Evolutionary conservation across 2,888 invertebrate species (phyloP), one percentile per base, ranked within the genome.

Genomic region (Pasiphila rectangulata): DNA sequence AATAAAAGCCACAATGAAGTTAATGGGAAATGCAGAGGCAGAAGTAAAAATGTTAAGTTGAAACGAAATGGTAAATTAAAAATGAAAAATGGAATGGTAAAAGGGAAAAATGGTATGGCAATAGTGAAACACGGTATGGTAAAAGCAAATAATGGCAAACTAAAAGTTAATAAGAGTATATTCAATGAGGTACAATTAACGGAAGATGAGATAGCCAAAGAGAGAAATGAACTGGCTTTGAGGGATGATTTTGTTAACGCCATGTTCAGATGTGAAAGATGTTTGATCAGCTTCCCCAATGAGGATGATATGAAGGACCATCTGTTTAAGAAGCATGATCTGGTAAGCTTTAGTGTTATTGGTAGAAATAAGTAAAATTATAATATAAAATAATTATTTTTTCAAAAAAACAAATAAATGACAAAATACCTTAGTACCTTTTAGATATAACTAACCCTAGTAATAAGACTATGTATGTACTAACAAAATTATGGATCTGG

Each of bases 261-360:
- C 0, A 78, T 83, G 74, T 83, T 79, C 43, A 63, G 66, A 4
- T 87, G 87, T 53, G 79, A 79, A 0, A 53, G 24, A 0, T 87
- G 87, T 62, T 66, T 86, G 0, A 0, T 73, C 0, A 60, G 81
- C 0, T 87, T 85, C 43, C 79, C 85, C 0, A 86, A 83, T 52
- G 67, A 60, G 0, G 85, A 87, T 3, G 84, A 84, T 51, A 63
- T 83, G 43, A 73, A 68, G 1, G 86, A 87, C 0, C 87, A 87
- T 64, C 5, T 65, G 0, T 55, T 29, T 2, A 41, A 69, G 0
- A 87, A 85, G 50, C 87, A 87, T 72, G 70, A 79, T 3, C 38
- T 64, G 69, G 86, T 86, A 56, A 67, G 78, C 67, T 29, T 19
- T 1, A 2, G 2, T 21, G 1, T 21, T 21, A 20, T 20, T 20